phyloP scores from a whole-genome alignment of 92 coral and sea anemone genomes.

The Epizoanthus rinbou region DNA sequence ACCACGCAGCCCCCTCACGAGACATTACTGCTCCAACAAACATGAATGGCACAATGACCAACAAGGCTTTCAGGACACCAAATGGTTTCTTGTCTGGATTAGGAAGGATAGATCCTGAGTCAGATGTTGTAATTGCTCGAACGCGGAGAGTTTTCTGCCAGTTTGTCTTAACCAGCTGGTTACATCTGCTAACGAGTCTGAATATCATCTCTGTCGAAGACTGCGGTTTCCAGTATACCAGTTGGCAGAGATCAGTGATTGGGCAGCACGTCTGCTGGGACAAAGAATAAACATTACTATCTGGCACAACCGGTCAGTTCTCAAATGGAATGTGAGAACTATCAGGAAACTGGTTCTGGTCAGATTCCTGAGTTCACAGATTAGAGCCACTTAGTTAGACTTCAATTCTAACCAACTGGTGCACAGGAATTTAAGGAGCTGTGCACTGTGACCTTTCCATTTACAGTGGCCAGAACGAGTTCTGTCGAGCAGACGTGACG shows the following conservation, averaged over 20 bases:
- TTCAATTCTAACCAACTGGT: too few relatives aligned
- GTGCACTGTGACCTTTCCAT: too few relatives aligned
- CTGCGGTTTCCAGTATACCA: background rate
- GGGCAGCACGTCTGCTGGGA: too few relatives aligned
- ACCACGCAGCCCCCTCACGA: slow-evolving; percentile 90
- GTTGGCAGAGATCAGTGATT: background rate
- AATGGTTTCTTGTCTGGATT: slow-evolving; percentile 64
- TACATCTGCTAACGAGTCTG: slow-evolving; percentile 28
- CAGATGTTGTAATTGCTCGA: slow-evolving; percentile 46
- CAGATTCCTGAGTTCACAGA: too few relatives aligned
- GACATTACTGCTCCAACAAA: slow-evolving; percentile 77
- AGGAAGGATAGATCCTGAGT: slow-evolving; percentile 58
- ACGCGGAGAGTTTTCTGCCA: background rate
- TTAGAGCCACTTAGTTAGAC: too few relatives aligned
- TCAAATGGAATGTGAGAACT: too few relatives aligned
- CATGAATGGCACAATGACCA: slow-evolving; percentile 65
- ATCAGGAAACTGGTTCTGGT: too few relatives aligned
- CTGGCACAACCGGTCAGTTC: too few relatives aligned
- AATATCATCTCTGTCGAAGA: slow-evolving; percentile 20
- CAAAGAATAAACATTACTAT: too few relatives aligned
- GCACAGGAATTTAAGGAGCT: too few relatives aligned
- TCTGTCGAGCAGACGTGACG: too few relatives aligned
- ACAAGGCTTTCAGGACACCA: slow-evolving; percentile 64
- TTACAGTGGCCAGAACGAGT: too few relatives aligned
- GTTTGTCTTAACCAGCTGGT: background rate